These are phyloP conservation scores for Colletes latitarsis DNA, from an alignment of 1,140 invertebrate species.

Conservation along the genomic window DNA sequence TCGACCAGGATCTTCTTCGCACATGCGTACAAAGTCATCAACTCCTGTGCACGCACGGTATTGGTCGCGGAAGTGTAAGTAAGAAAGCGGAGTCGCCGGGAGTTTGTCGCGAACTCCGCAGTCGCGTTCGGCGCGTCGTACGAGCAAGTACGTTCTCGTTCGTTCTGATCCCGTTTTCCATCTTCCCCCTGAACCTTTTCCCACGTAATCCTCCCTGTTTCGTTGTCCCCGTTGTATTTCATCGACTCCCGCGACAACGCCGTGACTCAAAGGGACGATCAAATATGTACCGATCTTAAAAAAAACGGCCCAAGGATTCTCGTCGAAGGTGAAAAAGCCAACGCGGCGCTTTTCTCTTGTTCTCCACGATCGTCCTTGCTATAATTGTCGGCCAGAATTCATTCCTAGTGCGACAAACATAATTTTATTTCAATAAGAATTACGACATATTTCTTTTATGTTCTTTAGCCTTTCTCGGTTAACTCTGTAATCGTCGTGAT, in stretches of 20 bases:
- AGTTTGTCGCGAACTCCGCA: constrained; percentile 46
- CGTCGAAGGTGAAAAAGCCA: constrained; percentile 17
- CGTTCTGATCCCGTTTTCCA: background rate
- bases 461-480: too few relatives aligned
- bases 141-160: constrained; percentile 57
- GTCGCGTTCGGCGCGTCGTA: constrained; percentile 70
- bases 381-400: background rate
- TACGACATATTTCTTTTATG: too few relatives aligned
- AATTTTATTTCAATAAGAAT: too few relatives aligned
- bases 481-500: too few relatives aligned
- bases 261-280: background rate
- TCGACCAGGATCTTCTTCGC: background rate
- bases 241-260: background rate
- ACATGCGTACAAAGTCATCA: constrained; percentile 25
- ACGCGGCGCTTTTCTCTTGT: background rate
- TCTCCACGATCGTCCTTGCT: background rate
- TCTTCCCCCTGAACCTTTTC: background rate
- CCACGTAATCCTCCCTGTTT: background rate
- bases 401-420: too few relatives aligned
- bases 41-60: constrained; percentile 37
- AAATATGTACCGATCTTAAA: constrained; percentile 15
- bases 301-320: background rate
- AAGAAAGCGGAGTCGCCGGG: constrained; percentile 15
- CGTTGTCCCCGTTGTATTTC: too few relatives aligned
- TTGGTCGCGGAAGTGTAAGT: constrained; percentile 26